These are phyloP conservation scores for Argyrosomus regius DNA, from an alignment of 2,797 vertebrate genomes.

Conservation along the genomic window DNA sequence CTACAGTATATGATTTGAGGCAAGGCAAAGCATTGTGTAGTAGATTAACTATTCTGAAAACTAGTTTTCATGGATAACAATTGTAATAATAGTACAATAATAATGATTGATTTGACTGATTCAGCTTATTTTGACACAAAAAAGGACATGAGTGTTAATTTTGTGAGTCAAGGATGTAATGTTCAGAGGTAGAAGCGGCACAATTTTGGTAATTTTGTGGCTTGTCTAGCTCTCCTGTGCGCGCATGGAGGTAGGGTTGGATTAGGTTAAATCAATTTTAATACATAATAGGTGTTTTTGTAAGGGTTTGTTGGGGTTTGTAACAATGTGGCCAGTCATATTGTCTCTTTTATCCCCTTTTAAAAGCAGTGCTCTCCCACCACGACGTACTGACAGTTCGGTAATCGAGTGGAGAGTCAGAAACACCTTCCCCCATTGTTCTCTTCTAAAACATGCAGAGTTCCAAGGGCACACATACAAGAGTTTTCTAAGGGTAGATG, in stretches of 20 bases:
- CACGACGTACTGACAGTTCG: not conserved
- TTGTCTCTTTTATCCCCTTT: conserved; percentile 21
- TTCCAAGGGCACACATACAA: not conserved
- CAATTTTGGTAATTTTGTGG: not conserved
- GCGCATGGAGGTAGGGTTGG: not conserved
- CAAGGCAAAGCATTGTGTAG: not conserved
- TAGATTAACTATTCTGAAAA: not conserved
- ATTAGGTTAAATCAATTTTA: conserved; percentile 40
- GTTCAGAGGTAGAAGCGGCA: not conserved
- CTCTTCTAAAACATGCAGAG: conserved; percentile 23
- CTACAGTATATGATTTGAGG: not conserved
- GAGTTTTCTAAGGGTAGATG: conserved; percentile 1
- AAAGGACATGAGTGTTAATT: not conserved
- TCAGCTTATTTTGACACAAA: not conserved
- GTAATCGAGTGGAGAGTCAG: conserved; percentile 15
- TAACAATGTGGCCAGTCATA: conserved; percentile 36
- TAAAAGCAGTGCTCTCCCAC: conserved; percentile 21
- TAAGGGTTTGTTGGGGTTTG: conserved; percentile 23
- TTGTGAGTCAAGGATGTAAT: conserved; percentile 6
- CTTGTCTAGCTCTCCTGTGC: not conserved
- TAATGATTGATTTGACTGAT: not conserved
- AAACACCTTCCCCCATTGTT: conserved; percentile 23
- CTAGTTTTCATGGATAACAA: too few relatives aligned
- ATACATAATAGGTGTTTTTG: conserved; percentile 36
- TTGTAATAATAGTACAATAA: too few relatives aligned